phyloP scores from a whole-genome alignment of 2,797 vertebrate genomes.

The Ispidina picta region DNA sequence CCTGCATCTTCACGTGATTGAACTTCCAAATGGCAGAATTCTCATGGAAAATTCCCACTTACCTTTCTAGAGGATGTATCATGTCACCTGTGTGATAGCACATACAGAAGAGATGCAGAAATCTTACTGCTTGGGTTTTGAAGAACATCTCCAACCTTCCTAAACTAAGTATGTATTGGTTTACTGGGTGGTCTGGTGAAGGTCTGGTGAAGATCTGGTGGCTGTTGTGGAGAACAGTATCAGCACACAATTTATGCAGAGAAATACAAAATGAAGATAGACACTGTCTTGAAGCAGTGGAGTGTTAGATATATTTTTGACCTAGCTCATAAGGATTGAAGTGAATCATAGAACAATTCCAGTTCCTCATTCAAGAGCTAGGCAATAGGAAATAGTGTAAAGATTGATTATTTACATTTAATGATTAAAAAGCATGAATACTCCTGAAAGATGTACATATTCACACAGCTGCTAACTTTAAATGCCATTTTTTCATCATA shows the following conservation, averaged over 20 bases:
- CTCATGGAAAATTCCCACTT: background rate
- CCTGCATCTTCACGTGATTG: background rate
- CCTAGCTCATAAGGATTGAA: background rate
- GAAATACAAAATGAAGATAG: background rate
- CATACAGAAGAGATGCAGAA: background rate
- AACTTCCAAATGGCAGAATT: background rate
- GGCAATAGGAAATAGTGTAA: background rate
- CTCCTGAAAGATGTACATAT: background rate
- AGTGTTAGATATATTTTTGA: background rate
- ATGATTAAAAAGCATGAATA: background rate
- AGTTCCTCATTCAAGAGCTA: background rate
- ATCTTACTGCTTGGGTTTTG: background rate
- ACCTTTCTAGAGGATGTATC: background rate
- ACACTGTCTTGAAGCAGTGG: background rate
- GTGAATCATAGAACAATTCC: background rate
- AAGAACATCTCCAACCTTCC: background rate
- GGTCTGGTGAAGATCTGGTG: background rate
- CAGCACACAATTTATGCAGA: rapidly evolving
- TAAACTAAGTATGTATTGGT: background rate
- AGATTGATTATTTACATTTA: background rate
- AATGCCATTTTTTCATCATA: background rate
- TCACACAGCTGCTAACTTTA: background rate
- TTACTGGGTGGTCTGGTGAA: too few species aligned
- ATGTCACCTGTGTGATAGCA: background rate
- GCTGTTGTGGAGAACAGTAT: background rate